These are phyloP conservation scores for Prolemur simus DNA, from an alignment of 2,113 vertebrate genomes.

Conservation along the genomic window DNA sequence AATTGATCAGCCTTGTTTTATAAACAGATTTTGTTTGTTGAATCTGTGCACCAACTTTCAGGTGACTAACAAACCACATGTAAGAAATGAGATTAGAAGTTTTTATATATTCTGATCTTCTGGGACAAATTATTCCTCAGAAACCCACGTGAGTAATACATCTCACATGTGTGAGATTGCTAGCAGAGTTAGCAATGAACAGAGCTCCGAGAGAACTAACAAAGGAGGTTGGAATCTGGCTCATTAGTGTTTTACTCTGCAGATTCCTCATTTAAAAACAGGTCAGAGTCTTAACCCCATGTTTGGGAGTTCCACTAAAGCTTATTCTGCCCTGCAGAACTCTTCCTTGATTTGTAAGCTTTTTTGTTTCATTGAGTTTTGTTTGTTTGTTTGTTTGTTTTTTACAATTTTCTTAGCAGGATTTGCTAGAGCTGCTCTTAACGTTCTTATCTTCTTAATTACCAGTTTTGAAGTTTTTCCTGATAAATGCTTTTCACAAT, in stretches of 20 bases:
- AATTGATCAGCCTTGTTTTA: not conserved
- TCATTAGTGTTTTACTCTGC: not conserved
- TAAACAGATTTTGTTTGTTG: not conserved
- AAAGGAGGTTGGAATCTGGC: not conserved
- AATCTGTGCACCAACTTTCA: not conserved
- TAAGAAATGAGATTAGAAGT: not conserved
- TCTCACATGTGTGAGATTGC: too few species aligned
- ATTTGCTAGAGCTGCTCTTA: not conserved
- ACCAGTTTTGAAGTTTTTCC: not conserved
- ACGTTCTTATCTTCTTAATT: not conserved
- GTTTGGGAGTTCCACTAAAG: not conserved
- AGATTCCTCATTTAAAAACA: constrained; percentile 48
- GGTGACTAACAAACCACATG: not conserved
- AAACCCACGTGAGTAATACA: not conserved
- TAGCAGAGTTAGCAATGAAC: not conserved
- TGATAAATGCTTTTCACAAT: not conserved
- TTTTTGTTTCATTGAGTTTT: not conserved
- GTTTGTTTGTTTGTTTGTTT: not conserved
- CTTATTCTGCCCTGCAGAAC: not conserved
- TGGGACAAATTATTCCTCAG: not conserved
- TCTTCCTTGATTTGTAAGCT: constrained; percentile 20
- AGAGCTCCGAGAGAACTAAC: not conserved
- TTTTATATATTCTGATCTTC: not conserved
- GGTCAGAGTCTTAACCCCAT: not conserved
- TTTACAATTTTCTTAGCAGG: constrained; percentile 33